These are phyloP conservation scores for Leucosticte australis DNA, from an alignment of 2,113 vertebrate genomes.

Conservation along the genomic window DNA sequence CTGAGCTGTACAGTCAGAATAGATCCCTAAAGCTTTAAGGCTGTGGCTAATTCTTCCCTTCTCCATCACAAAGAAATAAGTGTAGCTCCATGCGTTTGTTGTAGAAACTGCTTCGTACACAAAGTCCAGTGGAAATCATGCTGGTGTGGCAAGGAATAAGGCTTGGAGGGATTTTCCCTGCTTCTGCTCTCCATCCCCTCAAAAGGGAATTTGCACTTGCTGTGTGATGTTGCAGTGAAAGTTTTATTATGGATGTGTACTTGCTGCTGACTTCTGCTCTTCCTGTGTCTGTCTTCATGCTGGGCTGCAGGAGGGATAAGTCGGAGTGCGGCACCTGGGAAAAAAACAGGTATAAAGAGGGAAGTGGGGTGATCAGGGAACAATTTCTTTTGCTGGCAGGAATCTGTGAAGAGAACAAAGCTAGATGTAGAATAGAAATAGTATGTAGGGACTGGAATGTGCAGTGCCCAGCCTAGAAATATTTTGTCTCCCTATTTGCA, in stretches of 20 bases:
- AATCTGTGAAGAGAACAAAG: not conserved
- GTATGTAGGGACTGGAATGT: not conserved
- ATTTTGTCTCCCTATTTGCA: not conserved
- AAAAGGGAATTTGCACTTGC: not conserved
- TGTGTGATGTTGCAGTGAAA: not conserved
- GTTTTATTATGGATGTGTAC: not conserved
- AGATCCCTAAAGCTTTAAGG: not conserved
- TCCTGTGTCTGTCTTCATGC: not conserved
- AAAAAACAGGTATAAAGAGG: too few species aligned
- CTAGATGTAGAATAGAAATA: not conserved
- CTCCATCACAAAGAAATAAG: not conserved
- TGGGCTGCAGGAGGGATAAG: not conserved
- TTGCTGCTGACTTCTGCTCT: not conserved
- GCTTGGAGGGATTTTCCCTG: not conserved
- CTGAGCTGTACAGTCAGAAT: not conserved
- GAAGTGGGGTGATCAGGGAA: not conserved
- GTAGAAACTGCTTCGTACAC: not conserved
- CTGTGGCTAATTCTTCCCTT: not conserved
- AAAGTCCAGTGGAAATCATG: not conserved
- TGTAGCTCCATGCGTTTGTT: not conserved
- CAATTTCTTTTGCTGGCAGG: not conserved
- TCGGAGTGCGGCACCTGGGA: accelerated
- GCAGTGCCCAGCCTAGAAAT: not conserved
- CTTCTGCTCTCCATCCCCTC: not conserved
- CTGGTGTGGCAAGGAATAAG: not conserved